Base-by-base conservation (phyloP, 2,888 invertebrate genomes). In the Camptogramma bilineatum region DNA sequence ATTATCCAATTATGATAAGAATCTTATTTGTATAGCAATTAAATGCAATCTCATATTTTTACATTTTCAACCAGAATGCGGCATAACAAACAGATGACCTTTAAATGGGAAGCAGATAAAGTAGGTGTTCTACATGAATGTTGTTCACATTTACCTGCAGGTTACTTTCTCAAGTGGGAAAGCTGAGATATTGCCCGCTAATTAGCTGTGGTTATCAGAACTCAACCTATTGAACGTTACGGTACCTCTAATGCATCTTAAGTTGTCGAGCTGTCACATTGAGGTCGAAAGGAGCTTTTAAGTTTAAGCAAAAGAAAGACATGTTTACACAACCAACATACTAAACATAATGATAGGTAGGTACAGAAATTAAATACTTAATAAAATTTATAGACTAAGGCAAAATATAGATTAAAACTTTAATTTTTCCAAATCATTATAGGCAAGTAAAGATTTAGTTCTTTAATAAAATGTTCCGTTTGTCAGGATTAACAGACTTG, bases 121-220 rank as follows among this genome's bases (percentile, higher is more conserved):
- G 34, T n/a, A n/a, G 52, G 62, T 68, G 47, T n/a, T n/a, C n/a
- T n/a, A n/a, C 52, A 52, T 46, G 44, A 67, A 73, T 66, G 73
- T 62, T 71, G 72, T 77, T 76, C 72, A 69, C 73, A 73, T 78
- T 78, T 67, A 72, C 62, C 51, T 46, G 68, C 55, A 50, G 57
- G 67, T 69, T 71, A 77, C 80, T 80, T 80, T 80, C 79, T 69
- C 78, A 64, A 55, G 56, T 69, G 72, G 44, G 78, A 80, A 80
- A 80, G 78, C 70, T 68, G 70, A 63, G 64, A 68, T 70, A 69
- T 70, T 63, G 61, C 57, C 60, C 53, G 64, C 71, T 78, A 79
- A 79, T 79, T 79, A 77, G 64, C 55, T 34, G 63, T 39, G 66
- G 67, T 69, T 73, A 73, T 71, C 62, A 55, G 53, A 60, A 52